Percentiles rank a stretch among this genome's conserved stretches.
Evolutionary conservation across 1,140 invertebrate genomes (phyloP).

Genomic region (Littorina saxatilis): DNA sequence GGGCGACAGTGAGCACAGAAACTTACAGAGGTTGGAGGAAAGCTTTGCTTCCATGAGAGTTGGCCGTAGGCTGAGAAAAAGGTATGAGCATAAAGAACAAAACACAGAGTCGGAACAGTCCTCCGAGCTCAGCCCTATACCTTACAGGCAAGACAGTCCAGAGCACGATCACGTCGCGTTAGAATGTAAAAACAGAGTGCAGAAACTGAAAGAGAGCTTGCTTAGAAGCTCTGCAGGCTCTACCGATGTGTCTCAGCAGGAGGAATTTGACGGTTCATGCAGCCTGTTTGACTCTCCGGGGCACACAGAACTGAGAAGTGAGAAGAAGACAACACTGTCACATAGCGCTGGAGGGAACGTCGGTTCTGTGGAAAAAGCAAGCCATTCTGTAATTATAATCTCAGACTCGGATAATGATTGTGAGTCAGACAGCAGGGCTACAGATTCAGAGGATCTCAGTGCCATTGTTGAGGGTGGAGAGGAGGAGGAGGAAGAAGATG

Average conservation of each 20-base stretch:
- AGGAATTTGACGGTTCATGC: background rate
- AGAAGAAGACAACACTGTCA: background rate
- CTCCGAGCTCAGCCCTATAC: background rate
- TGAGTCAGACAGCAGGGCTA: slow-evolving; percentile 9
- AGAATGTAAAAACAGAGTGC: slow-evolving; percentile 1
- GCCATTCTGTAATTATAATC: background rate
- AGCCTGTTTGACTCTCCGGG: slow-evolving; percentile 29
- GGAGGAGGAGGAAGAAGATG: slow-evolving; percentile 39
- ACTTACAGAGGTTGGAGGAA: slow-evolving; percentile 30
- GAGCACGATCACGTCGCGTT: background rate
- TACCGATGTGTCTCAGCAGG: background rate
- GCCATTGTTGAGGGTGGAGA: slow-evolving; percentile 42
- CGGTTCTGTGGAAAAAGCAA: background rate
- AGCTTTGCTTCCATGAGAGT: slow-evolving; percentile 5
- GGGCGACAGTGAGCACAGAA: background rate
- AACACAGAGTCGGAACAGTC: background rate
- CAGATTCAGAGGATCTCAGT: slow-evolving; percentile 36
- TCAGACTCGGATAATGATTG: too few species aligned
- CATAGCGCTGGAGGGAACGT: background rate
- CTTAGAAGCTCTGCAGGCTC: background rate
- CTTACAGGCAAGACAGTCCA: background rate
- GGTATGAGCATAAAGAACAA: background rate
- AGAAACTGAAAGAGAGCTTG: background rate
- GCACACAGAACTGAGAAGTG: background rate
- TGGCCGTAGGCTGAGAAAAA: background rate